Evolutionary conservation across 2,113 vertebrate species (phyloP).

Genomic region (Fregata magnificens): DNA sequence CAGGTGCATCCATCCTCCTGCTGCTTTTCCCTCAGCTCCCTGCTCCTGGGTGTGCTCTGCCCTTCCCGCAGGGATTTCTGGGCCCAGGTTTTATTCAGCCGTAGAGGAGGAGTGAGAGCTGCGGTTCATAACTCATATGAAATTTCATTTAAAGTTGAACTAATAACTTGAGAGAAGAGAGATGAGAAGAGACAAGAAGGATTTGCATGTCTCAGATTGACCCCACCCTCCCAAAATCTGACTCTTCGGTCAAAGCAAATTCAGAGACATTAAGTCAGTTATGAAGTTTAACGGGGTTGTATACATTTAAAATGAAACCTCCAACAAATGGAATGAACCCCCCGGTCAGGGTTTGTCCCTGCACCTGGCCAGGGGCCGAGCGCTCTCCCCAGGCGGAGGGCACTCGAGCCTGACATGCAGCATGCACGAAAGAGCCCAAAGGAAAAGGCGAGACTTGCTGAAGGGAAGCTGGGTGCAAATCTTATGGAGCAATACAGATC

Average conservation of each 20-base stretch:
- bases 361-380: background rate
- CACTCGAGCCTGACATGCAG: accelerated
- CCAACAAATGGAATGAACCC: background rate
- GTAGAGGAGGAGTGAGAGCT: background rate
- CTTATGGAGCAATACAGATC: background rate
- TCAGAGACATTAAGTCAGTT: background rate
- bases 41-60: background rate
- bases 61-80: background rate
- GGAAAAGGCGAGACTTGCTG: background rate
- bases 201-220: background rate
- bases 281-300: background rate
- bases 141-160: background rate
- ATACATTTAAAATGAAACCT: background rate
- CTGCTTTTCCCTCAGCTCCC: background rate
- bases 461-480: background rate
- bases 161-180: background rate
- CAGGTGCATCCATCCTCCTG: background rate
- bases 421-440: background rate
- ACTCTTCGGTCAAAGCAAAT: background rate
- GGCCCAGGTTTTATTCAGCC: background rate
- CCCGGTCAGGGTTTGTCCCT: background rate
- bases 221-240: background rate
- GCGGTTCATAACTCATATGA: background rate
- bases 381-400: background rate
- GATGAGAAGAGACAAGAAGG: background rate